Evolutionary conservation across 1,140 invertebrate genomes (phyloP).

Genomic region (Chionoecetes opilio): DNA sequence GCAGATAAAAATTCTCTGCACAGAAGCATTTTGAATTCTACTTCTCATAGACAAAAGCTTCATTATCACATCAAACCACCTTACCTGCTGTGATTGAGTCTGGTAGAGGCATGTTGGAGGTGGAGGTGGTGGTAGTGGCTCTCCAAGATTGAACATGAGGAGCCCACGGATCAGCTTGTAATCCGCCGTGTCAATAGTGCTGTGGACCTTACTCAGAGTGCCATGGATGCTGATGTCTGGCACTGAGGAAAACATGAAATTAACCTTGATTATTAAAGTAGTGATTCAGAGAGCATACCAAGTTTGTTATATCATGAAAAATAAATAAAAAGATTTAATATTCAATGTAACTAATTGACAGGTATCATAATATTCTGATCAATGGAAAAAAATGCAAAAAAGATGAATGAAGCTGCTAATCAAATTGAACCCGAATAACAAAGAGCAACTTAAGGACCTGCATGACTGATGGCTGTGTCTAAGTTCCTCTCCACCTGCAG

Average conservation of each 20-base stretch:
- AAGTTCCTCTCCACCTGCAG: constrained; percentile 93
- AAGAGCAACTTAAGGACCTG: constrained; percentile 83
- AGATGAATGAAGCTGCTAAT: too few species aligned
- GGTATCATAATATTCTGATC: too few species aligned
- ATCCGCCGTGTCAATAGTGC: constrained; percentile 92
- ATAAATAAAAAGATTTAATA: neutral
- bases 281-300: neutral
- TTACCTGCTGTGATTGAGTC: constrained; percentile 56
- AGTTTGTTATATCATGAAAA: neutral
- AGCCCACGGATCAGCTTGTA: constrained; percentile 95
- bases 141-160: constrained; percentile 95
- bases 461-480: constrained; percentile 88
- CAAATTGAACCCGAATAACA: neutral
- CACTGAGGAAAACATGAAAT: constrained; percentile 85
- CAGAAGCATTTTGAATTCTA: too few species aligned
- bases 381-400: too few species aligned
- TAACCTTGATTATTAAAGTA: neutral
- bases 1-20: too few species aligned
- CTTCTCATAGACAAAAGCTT: too few species aligned
- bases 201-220: constrained; percentile 92
- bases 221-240: constrained; percentile 95
- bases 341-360: too few species aligned
- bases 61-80: too few species aligned
- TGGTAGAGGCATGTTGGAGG: constrained; percentile 82
- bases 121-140: constrained; percentile 87